A percentile compares a stretch with the other conserved stretches of the same genome.
phyloP scores from a whole-genome alignment of 2,797 vertebrate species.

The Darevskia mixta region DNA sequence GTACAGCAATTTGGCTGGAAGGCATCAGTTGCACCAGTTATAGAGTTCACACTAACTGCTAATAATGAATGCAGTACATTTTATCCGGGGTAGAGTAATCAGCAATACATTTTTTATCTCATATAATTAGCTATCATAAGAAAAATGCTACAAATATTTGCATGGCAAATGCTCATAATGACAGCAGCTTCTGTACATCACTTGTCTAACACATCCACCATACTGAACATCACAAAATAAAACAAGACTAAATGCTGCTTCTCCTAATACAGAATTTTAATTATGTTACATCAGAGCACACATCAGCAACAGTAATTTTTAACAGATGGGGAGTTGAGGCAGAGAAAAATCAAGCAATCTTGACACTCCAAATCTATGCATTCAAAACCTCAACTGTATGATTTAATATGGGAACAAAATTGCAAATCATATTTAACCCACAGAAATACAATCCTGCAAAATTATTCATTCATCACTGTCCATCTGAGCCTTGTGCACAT shows the following conservation, averaged over 20 bases:
- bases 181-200: not conserved
- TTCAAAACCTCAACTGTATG: not conserved
- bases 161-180: not conserved
- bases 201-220: not conserved
- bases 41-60: conserved; percentile 40
- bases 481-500: not conserved
- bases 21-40: conserved; percentile 41
- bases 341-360: not conserved
- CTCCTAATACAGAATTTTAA: not conserved
- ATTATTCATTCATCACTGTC: not conserved
- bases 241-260: not conserved
- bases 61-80: conserved; percentile 20
- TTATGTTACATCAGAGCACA: not conserved
- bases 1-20: conserved; percentile 44
- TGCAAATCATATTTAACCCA: not conserved
- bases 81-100: conserved; percentile 24
- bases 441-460: not conserved
- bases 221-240: not conserved
- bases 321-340: not conserved
- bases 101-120: conserved; percentile 41
- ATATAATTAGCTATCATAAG: conserved; percentile 27
- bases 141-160: conserved; percentile 27
- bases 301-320: not conserved
- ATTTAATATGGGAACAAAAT: not conserved
- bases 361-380: not conserved